Evolutionary conservation across 2,797 vertebrate genomes (phyloP), one percentile per base, ranked within the genome.

Genomic region (Myotis findleyi): DNA sequence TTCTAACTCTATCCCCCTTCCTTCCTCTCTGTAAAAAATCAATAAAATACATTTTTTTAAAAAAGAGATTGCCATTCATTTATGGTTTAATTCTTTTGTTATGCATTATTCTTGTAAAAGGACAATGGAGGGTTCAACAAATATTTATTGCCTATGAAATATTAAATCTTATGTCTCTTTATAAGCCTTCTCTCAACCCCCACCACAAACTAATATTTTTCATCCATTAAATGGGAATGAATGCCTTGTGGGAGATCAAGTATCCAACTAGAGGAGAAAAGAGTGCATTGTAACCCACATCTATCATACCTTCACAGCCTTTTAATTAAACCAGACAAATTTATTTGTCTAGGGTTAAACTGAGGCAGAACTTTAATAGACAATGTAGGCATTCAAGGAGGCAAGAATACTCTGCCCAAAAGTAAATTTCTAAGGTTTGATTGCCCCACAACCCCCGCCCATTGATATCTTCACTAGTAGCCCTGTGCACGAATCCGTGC

Each of bases 251-350:
- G 75, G 13, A 62, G 7, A 7, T 27, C 21, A n/a, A 7, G 68
- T 49, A 71, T 5, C 77, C 27, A 68, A 30, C 18, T 81, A 91
- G 41, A 86, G 8, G 14, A 75, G 12, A 75, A 1, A 11, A 68
- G 30, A 69, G 6, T 9, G 3, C 5, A 33, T 91, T 82, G 33
- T 30, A 57, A 91, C n/a, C 14, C 0, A 2, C 1, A 41, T 73
- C 0, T 0, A 0, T n/a, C 17, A 55, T 1, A 0, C 7, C 13
- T 82, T 38, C 53, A 71, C 1, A 87, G 5, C 2, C n/a, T 93
- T 72, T 95, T 49, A 33, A 21, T 6, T 41, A 57, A 79, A 6
- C 6, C 33, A 41, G 36, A 36, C 2, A 68, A 81, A 59, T 25
- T 83, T 20, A 14, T 33, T 76, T 47, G 18, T 0, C 36, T 36